A percentile compares a stretch with the other conserved stretches of the same genome.
These are phyloP conservation scores for Nasua narica DNA, from an alignment of 2,797 vertebrate genomes.

Conservation along the genomic window DNA sequence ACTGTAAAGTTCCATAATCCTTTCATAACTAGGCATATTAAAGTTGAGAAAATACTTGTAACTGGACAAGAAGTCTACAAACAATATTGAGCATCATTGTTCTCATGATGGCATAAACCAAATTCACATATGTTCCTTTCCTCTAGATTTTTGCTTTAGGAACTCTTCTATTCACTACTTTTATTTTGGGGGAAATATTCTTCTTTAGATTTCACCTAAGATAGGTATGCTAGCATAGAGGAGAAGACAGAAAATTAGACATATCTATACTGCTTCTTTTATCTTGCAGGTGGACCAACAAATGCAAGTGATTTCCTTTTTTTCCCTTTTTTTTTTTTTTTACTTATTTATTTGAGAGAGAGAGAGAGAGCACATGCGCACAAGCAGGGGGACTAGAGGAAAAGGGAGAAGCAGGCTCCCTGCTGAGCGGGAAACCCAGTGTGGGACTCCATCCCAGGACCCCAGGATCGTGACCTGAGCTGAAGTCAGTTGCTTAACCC, in stretches of 20 bases:
- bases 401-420: too few relatives aligned
- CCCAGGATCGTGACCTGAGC: too few relatives aligned
- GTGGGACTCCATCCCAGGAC: too few relatives aligned
- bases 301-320: slow-evolving; percentile 2
- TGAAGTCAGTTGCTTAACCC: too few relatives aligned
- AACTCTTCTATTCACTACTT: background rate
- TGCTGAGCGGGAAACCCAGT: too few relatives aligned
- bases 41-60: background rate
- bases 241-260: background rate
- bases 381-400: too few relatives aligned
- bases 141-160: background rate
- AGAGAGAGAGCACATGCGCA: too few relatives aligned
- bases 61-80: background rate
- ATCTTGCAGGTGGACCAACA: background rate
- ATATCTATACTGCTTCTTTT: background rate
- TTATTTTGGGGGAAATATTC: background rate
- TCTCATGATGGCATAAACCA: background rate
- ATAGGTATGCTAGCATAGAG: background rate
- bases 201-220: background rate
- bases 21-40: background rate
- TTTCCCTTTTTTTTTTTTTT: background rate
- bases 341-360: too few relatives aligned
- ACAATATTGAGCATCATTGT: background rate
- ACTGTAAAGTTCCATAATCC: background rate
- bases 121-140: background rate